A percentile compares a stretch with the other conserved stretches of the same genome.
Evolutionary conservation across 2,797 vertebrate species (phyloP).

Genomic region (Rhincodon typus): DNA sequence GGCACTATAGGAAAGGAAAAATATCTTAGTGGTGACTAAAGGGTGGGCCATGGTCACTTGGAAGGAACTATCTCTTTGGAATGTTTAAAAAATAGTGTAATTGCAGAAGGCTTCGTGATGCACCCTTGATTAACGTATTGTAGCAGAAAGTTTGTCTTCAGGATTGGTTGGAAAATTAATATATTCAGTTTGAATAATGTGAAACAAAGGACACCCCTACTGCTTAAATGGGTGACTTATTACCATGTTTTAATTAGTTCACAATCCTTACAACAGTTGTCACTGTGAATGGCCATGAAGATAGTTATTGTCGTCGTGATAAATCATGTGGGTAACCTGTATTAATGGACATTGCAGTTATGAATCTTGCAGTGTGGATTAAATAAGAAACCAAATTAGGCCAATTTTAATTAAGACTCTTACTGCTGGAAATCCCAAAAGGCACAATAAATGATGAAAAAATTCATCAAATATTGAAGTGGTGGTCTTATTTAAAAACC

Average conservation of each 20-base stretch:
- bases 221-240: not conserved
- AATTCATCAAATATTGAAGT: not conserved
- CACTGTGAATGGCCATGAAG: not conserved
- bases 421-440: constrained; percentile 25
- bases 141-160: not conserved
- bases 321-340: constrained; percentile 24
- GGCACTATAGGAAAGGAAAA: not conserved
- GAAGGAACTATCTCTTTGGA: not conserved
- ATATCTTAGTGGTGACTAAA: not conserved
- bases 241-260: constrained; percentile 10
- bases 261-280: not conserved
- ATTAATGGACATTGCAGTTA: constrained; percentile 10
- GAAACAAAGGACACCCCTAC: not conserved
- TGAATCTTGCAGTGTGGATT: constrained; percentile 18
- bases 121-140: not conserved
- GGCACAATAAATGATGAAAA: not conserved
- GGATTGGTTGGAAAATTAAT: not conserved
- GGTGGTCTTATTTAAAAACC: not conserved
- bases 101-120: not conserved
- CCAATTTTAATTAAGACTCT: constrained; percentile 31
- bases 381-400: constrained; percentile 32
- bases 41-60: not conserved
- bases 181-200: not conserved
- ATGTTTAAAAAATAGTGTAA: not conserved
- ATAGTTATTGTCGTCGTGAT: not conserved